phyloP scores from a whole-genome alignment of 35 echinoderm and acorn worm species.

The Strongylocentrotus purpuratus region DNA sequence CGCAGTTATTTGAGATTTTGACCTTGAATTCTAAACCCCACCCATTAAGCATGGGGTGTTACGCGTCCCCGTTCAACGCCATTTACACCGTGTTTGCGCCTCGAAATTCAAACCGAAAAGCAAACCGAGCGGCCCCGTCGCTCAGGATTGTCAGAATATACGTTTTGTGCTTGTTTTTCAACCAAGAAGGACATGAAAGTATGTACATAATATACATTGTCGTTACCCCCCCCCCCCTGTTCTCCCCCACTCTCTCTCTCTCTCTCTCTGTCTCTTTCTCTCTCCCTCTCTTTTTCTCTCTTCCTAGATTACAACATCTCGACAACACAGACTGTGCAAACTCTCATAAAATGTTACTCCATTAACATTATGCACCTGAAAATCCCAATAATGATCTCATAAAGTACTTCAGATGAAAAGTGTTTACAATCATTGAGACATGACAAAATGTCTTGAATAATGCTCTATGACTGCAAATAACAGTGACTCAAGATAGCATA shows the following conservation, averaged over 20 bases:
- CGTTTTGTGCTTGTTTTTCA: slow-evolving; percentile 17
- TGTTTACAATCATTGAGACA: neutral
- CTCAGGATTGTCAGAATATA: slow-evolving; percentile 21
- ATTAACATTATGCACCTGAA: neutral
- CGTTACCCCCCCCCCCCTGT: neutral
- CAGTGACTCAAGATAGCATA: too few species aligned
- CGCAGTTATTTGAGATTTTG: slow-evolving; percentile 38
- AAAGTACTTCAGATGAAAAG: neutral
- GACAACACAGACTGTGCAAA: neutral
- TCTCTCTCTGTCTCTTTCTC: neutral
- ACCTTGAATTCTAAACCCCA: slow-evolving; percentile 47
- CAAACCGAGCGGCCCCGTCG: neutral
- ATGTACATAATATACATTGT: neutral
- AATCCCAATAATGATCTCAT: neutral
- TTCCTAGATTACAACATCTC: neutral
- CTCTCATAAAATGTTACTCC: neutral
- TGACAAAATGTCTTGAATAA: neutral
- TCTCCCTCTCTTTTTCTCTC: neutral
- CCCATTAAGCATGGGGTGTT: neutral
- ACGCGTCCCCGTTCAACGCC: neutral
- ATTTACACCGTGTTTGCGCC: slow-evolving; percentile 31
- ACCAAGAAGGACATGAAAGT: neutral
- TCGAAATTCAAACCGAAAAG: slow-evolving; percentile 20
- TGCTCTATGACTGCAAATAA: too few species aligned
- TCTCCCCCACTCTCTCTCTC: neutral